Percentiles rank a stretch among this genome's conserved stretches.
Conservation (phyloP, 2,113 vertebrate genomes). For the Antigone vipio region DNA sequence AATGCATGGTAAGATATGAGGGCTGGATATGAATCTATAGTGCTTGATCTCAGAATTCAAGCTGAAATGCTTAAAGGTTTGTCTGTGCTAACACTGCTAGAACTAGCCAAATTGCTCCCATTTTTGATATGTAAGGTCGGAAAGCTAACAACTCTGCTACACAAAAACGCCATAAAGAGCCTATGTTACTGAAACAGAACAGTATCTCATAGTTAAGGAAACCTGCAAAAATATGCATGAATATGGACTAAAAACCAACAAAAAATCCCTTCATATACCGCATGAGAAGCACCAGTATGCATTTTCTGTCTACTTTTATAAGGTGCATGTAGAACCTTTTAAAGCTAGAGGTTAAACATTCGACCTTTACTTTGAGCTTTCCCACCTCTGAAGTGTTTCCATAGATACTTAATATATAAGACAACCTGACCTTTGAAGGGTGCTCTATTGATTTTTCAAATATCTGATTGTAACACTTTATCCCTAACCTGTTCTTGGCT, state of each 20-base stretch:
- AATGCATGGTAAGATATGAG: neutral
- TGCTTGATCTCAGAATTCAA: neutral
- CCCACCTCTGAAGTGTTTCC: neutral
- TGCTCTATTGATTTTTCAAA: constrained; percentile 15
- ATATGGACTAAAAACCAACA: neutral
- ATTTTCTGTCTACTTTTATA: neutral
- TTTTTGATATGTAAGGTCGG: neutral
- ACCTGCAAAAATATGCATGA: neutral
- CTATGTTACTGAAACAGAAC: neutral
- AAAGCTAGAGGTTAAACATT: constrained; percentile 5
- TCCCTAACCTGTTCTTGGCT: neutral
- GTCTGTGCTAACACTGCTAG: neutral
- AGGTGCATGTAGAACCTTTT: neutral
- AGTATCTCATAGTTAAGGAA: neutral
- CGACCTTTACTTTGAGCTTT: constrained; percentile 12
- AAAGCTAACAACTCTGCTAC: neutral
- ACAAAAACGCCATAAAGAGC: neutral
- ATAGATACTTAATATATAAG: neutral
- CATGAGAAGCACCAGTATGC: neutral
- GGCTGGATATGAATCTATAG: neutral
- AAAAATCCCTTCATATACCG: neutral
- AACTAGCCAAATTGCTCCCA: neutral
- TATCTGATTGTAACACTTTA: neutral
- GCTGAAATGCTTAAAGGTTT: neutral
- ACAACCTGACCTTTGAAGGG: constrained; percentile 3